Conservation (phyloP, 2,797 vertebrate species). For the Pseudochromis fuscus region DNA sequence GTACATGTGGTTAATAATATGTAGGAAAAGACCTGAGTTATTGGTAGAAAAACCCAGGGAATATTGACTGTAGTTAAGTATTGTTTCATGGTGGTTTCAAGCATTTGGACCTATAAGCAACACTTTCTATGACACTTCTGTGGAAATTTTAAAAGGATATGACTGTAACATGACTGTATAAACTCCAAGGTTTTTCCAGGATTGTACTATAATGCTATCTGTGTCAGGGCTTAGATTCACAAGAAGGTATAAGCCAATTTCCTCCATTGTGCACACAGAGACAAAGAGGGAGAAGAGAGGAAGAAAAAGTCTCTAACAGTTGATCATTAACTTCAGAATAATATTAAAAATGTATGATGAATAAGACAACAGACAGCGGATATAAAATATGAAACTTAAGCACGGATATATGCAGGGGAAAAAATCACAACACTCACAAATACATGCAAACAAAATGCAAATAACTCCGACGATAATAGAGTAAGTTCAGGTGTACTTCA, state of each 20-base stretch:
- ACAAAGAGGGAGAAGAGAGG: conserved; percentile 23
- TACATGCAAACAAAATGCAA: neutral
- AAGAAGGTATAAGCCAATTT: conserved; percentile 46
- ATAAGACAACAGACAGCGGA: too few relatives aligned
- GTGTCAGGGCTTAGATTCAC: conserved; percentile 16
- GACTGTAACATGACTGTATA: neutral
- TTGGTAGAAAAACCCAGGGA: too few relatives aligned
- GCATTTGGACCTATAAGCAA: too few relatives aligned
- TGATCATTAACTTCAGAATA: neutral
- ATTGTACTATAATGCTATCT: neutral
- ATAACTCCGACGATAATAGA: neutral
- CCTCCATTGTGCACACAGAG: conserved; percentile 20
- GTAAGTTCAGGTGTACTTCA: neutral
- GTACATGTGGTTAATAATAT: conserved; percentile 44
- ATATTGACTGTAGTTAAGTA: too few relatives aligned
- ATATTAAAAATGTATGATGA: too few relatives aligned
- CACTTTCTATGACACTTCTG: too few relatives aligned
- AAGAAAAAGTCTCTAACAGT: neutral
- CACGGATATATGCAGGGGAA: neutral
- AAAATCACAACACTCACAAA: neutral
- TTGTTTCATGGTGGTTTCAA: too few relatives aligned
- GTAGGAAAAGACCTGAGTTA: neutral
- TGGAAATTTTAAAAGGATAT: neutral
- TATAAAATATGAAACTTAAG: too few relatives aligned
- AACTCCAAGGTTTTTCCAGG: neutral